Evolutionary conservation across 2,888 invertebrate genomes (phyloP).

Genomic region (Bellardia pandia): DNA sequence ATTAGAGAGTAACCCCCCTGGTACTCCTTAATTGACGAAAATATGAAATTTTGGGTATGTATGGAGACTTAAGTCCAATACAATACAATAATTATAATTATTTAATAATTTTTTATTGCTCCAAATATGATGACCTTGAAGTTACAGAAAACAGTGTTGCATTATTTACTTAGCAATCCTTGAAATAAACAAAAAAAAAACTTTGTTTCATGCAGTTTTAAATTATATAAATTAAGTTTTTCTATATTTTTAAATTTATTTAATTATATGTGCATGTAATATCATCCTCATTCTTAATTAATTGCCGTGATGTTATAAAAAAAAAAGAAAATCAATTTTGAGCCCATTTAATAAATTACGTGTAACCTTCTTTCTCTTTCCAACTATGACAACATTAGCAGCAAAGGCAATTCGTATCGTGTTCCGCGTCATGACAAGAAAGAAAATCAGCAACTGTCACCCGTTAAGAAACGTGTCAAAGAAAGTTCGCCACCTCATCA

Average conservation of each 20-base stretch:
- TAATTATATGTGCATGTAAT: background rate
- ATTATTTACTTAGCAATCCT: too few relatives aligned
- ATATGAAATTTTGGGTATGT: too few relatives aligned
- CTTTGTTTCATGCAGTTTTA: too few relatives aligned
- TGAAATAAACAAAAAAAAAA: too few relatives aligned
- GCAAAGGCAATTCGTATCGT: conserved; percentile 84
- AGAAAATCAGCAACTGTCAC: conserved; percentile 95
- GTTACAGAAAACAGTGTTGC: too few relatives aligned
- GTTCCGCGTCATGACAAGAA: conserved; percentile 89
- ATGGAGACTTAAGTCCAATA: too few relatives aligned
- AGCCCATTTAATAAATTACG: conserved; percentile 25
- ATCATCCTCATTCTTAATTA: background rate
- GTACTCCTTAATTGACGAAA: too few relatives aligned
- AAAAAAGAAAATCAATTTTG: conserved; percentile 20
- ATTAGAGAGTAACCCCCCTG: too few relatives aligned
- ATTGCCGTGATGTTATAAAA: conserved; percentile 6
- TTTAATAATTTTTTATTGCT: too few relatives aligned
- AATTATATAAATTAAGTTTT: background rate
- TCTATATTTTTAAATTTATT: background rate
- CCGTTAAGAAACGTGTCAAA: conserved; percentile 98
- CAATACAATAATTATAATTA: too few relatives aligned
- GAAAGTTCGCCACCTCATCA: conserved; percentile 95
- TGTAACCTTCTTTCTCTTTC: conserved; percentile 35
- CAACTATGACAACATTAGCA: conserved; percentile 69
- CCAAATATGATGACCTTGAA: too few relatives aligned